Base-by-base conservation (phyloP, 1,140 invertebrate species). In the Ylistrum balloti region DNA sequence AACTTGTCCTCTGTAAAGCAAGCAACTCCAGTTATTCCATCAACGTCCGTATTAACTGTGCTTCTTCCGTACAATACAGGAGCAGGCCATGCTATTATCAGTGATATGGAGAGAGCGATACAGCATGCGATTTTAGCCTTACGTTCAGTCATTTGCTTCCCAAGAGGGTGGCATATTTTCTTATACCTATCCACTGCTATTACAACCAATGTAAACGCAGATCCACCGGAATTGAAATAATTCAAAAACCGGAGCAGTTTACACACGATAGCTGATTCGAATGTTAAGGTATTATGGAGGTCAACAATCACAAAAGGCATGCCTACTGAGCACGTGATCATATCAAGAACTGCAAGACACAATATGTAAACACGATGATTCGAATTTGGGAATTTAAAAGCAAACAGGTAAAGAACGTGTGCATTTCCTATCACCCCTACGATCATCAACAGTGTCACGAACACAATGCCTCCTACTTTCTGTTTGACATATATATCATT, bases 401-500 rank as follows among this genome's bases (percentile, higher is more conserved):
- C 91, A 88, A 93, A 94, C 85, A 94, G 90, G 86, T 91, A 94
- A 86, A 93, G 90, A 33, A 92, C 92, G 9, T 94, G 74, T 9
- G 92, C 89, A 90, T 94, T 94, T 33, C 94, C 94, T 9, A 94
- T 38, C 34, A 92, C 35, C 0, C 94, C 94, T 33, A 94, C 56
- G 1, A 93, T 33, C 91, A 94, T 92, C 35, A 94, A 56, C 3
- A 93, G 32, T 9, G 88, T 48, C 0, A 90, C 91, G 41, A 93
- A 92, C 11, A 92, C 32, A 15, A 93, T 92, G 3, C 88, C 93
- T 0, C 93, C 93, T 2, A 91, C n/a, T 0, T 92, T 88, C 11
- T 91, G 85, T 41, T 38, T 17, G 10, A 92, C 92, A 88, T 96
- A 96, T 90, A 98, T 97, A 95, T 97, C 97, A 90, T 97, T 97